These are phyloP conservation scores for Antheraea mylitta DNA, from an alignment of 1,140 invertebrate genomes.

Conservation along the genomic window DNA sequence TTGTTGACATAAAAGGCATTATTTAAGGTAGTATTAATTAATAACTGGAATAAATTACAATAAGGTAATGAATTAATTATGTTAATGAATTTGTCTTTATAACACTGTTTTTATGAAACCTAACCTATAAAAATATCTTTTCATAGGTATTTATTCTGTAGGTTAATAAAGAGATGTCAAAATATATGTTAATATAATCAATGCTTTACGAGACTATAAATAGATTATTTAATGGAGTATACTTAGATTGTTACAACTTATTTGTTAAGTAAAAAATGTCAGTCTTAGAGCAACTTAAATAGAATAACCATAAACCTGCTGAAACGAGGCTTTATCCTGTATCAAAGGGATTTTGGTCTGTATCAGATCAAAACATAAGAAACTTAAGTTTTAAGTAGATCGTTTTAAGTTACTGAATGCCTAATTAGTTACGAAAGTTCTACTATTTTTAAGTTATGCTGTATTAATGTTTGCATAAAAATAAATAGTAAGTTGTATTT, in stretches of 20 bases:
- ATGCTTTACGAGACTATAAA: not conserved
- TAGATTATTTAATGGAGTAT: not conserved
- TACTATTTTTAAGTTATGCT: conserved; percentile 4
- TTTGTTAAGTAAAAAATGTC: too few species aligned
- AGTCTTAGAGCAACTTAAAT: not conserved
- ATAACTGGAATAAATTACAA: not conserved
- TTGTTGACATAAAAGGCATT: not conserved
- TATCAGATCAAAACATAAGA: conserved; percentile 54
- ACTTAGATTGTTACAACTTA: too few species aligned
- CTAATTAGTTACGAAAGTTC: not conserved
- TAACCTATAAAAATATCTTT: too few species aligned
- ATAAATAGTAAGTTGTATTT: conserved; percentile 19
- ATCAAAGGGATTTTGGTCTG: conserved; percentile 48
- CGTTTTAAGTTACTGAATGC: conserved; percentile 12
- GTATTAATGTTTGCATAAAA: conserved; percentile 9
- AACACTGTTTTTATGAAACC: too few species aligned
- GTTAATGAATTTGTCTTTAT: too few species aligned
- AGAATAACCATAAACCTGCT: conserved; percentile 16
- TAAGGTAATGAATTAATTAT: too few species aligned
- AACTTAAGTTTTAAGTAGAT: conserved; percentile 17
- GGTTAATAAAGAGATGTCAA: too few species aligned
- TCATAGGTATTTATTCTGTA: too few species aligned
- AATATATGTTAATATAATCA: not conserved
- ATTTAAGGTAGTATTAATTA: too few species aligned
- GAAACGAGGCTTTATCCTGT: conserved; percentile 30